Conservation (phyloP, 2,888 invertebrate species). For the Neoaliturus tenellus region DNA sequence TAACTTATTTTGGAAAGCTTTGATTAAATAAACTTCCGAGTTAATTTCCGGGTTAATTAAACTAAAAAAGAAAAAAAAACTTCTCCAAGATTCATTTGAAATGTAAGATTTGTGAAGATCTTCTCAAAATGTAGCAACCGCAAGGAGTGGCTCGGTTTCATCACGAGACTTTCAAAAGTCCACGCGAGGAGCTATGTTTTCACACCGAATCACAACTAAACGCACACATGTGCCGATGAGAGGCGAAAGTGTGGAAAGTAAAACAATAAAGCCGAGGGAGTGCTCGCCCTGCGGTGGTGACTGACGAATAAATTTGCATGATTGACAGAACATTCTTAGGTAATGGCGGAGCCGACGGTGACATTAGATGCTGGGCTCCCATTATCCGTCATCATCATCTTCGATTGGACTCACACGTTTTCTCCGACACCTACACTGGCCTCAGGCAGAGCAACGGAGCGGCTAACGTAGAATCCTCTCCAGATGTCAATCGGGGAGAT, state of each 20-base stretch:
- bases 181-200: background rate
- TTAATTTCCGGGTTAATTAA: too few relatives aligned
- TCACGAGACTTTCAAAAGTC: background rate
- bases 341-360: conserved; percentile 29
- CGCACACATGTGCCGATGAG: background rate
- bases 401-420: conserved; percentile 5
- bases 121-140: too few relatives aligned
- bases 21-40: too few relatives aligned
- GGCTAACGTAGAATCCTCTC: background rate
- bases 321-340: conserved; percentile 40
- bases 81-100: too few relatives aligned
- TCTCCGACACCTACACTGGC: background rate
- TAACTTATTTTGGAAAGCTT: too few relatives aligned
- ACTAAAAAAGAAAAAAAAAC: too few relatives aligned
- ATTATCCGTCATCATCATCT: background rate
- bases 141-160: too few relatives aligned
- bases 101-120: too few relatives aligned
- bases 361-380: background rate
- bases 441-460: background rate
- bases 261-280: conserved; percentile 12
- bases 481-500: background rate
- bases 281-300: background rate
- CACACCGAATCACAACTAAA: background rate
- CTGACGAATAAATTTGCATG: conserved; percentile 38
- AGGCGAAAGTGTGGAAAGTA: conserved; percentile 26